Base-by-base conservation (phyloP, 37 sponge, comb jelly and placozoan genomes). In the Dysidea cf. avara region DNA sequence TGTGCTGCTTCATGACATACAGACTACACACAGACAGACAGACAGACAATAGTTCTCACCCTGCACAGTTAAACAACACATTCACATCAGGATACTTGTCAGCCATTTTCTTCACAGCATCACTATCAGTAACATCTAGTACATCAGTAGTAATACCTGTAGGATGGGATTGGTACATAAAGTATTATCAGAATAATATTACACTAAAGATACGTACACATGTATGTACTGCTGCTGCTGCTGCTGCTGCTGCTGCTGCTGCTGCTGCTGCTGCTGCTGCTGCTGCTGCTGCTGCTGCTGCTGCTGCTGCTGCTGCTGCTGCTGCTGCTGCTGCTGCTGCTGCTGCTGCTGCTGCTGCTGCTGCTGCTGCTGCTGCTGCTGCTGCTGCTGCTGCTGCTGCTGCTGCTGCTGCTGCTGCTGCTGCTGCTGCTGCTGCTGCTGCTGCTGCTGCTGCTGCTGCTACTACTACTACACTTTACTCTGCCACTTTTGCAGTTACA, bases 21-120 rank as follows among this genome's bases (percentile, higher is more conserved):
- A n/a, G n/a, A n/a, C n/a, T n/a, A n/a, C n/a, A n/a, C n/a, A n/a
- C n/a, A n/a, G n/a, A n/a, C n/a, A n/a, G n/a, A n/a, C n/a, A n/a
- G n/a, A n/a, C n/a, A n/a, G n/a, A n/a, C n/a, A n/a, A 22, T 24
- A 25, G 2, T 54, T 40, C 89, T 34, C 22, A 89, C 90, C 90
- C 90, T 21, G 85, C 90, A 89, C 85, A 89, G 77, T 89, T 89
- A 73, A 89, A 89, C 22, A 89, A 48, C 14, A 83, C 85, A 64
- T 83, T 77, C 34, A 83, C 35, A 61, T 84, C 64, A 12, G 12
- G 35, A 62, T 81, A 71, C 56, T 79, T 84, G 38, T 69, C 63
- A 20, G 3, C 2, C 3, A 83, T 46, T 2, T 2, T 46, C 50
- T 79, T 56, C 22, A 92, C 72, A 18, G 80, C 72, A 5, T 67